Evolutionary conservation across 2,113 vertebrate species (phyloP).

Genomic region (Salvelinus alpinus): DNA sequence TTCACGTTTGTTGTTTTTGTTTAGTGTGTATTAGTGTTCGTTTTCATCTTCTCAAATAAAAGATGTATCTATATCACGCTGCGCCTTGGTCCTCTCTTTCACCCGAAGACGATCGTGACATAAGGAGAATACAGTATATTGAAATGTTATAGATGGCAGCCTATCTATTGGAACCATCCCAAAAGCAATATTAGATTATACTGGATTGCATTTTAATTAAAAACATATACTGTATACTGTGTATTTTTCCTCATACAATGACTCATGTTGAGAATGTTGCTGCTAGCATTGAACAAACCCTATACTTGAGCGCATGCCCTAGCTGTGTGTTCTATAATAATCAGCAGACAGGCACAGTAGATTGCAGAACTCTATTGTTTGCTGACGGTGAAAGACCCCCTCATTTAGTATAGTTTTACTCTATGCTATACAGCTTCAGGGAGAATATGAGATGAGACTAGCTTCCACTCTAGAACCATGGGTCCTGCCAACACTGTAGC

Average conservation of each 20-base stretch:
- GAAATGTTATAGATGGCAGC: neutral
- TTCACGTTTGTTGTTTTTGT: too few relatives aligned
- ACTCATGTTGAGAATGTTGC: neutral
- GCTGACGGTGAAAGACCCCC: too few relatives aligned
- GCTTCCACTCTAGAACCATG: neutral
- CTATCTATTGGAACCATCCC: neutral
- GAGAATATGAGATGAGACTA: neutral
- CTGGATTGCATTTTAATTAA: neutral
- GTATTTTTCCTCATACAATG: neutral
- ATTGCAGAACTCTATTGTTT: neutral
- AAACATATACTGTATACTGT: neutral
- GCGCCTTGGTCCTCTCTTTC: too few relatives aligned
- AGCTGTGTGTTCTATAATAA: neutral
- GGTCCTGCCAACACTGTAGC: neutral
- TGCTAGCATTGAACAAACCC: neutral
- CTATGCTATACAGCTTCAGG: neutral
- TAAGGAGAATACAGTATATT: neutral
- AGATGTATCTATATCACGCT: too few relatives aligned
- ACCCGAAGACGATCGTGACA: too few relatives aligned
- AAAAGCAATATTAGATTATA: neutral
- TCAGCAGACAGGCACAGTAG: neutral
- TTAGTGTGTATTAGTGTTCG: too few relatives aligned
- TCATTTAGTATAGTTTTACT: neutral
- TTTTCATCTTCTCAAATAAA: too few relatives aligned
- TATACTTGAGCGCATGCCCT: neutral